Percentiles rank a stretch among this genome's conserved stretches.
phyloP scores from a whole-genome alignment of 1,140 invertebrate genomes.

The Drosophila orosa region DNA sequence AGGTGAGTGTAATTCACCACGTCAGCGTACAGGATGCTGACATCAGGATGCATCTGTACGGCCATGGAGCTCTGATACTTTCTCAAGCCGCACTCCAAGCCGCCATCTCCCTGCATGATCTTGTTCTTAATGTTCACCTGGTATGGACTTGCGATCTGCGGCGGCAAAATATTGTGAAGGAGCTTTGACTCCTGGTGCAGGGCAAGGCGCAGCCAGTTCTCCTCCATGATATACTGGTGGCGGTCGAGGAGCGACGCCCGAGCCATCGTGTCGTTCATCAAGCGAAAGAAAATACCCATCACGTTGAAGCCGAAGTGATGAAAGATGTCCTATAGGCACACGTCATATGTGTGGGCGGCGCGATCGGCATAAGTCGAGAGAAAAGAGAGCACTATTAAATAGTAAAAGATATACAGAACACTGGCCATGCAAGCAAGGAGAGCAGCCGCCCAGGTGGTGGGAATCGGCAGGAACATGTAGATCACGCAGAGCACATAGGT shows the following conservation, averaged over 20 bases:
- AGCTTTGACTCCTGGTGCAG: slow-evolving; percentile 94
- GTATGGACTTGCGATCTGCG: slow-evolving; percentile 92
- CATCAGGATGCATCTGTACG: slow-evolving; percentile 93
- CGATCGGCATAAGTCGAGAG: background rate
- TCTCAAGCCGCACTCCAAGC: background rate
- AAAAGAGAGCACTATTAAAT: slow-evolving; percentile 85
- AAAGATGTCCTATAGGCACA: slow-evolving; percentile 86
- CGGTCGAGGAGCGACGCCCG: slow-evolving; percentile 94
- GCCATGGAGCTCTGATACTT: slow-evolving; percentile 89
- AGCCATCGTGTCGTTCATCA: slow-evolving; percentile 93
- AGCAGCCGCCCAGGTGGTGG: slow-evolving; percentile 87
- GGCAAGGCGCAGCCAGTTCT: slow-evolving; percentile 91
- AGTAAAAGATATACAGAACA: slow-evolving; percentile 85
- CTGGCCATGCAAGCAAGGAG: slow-evolving; percentile 87
- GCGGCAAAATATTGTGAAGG: slow-evolving; percentile 93
- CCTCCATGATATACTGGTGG: slow-evolving; percentile 92
- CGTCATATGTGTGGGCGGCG: slow-evolving; percentile 6
- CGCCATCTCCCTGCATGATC: slow-evolving; percentile 84
- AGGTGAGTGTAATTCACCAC: slow-evolving; percentile 97
- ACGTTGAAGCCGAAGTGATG: slow-evolving; percentile 91
- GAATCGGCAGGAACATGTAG: slow-evolving; percentile 91
- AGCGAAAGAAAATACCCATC: slow-evolving; percentile 92
- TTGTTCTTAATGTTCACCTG: slow-evolving; percentile 89
- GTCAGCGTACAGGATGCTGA: slow-evolving; percentile 97
- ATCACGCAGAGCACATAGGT: slow-evolving; percentile 89